Evolutionary conservation across 2,797 vertebrate species (phyloP).

Genomic region (Gobio occitaniae): DNA sequence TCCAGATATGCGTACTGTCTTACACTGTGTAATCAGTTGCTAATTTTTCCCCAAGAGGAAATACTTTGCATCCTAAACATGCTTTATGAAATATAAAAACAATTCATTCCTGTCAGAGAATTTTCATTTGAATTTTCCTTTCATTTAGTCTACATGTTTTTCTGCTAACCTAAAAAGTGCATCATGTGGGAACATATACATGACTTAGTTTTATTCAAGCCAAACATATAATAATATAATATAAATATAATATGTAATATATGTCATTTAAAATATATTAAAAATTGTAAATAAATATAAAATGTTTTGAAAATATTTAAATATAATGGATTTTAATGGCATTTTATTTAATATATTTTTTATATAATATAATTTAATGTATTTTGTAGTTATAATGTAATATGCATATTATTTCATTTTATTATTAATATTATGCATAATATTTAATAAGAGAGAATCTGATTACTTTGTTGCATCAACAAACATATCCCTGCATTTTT

Average conservation of each 20-base stretch:
- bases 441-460: neutral
- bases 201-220: neutral
- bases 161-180: neutral
- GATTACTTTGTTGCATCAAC: neutral
- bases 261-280: neutral
- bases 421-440: neutral
- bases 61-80: neutral
- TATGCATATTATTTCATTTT: neutral
- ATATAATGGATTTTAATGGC: neutral
- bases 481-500: neutral
- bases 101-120: slow-evolving; percentile 12
- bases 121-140: neutral
- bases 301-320: neutral
- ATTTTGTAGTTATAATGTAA: neutral
- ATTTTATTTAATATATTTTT: neutral
- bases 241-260: neutral
- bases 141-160: neutral
- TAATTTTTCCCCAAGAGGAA: neutral
- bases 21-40: neutral
- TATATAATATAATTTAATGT: neutral
- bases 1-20: neutral
- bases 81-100: slow-evolving; percentile 16
- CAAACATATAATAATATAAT: neutral
- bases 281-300: neutral
- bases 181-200: neutral